Evolutionary conservation across 2,797 vertebrate species (phyloP).

Genomic region (Lagocephalus sceleratus): DNA sequence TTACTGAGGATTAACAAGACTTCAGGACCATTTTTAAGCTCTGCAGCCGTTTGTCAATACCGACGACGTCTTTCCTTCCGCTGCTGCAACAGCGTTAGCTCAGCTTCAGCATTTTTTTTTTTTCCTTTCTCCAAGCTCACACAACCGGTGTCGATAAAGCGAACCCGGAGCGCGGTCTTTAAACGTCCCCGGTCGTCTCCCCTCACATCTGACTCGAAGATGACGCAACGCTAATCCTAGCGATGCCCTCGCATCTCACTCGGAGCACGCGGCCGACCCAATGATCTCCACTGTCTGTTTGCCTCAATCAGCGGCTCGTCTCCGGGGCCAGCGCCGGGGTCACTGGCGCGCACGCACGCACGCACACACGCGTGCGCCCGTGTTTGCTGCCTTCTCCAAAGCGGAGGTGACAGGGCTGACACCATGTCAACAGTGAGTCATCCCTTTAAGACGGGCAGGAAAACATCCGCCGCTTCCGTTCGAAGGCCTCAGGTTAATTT

Average conservation of each 20-base stretch:
- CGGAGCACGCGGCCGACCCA: constrained; percentile 21
- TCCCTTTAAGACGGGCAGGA: constrained; percentile 35
- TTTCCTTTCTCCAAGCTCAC: neutral
- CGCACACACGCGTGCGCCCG: constrained; percentile 22
- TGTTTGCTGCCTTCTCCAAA: constrained; percentile 41
- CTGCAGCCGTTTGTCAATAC: no score
- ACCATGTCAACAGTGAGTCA: constrained; percentile 49
- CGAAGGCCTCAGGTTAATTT: constrained; percentile 32
- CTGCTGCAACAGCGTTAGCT: neutral
- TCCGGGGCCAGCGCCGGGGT: constrained; percentile 28
- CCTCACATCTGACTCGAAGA: constrained; percentile 18
- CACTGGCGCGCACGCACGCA: no score
- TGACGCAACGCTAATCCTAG: constrained; percentile 25
- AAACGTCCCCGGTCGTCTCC: no score
- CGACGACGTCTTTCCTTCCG: neutral
- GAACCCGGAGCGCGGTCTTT: no score
- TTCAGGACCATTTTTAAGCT: no score
- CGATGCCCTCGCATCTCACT: constrained; percentile 25
- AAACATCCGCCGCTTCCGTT: constrained; percentile 47
- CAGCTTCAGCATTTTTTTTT: no score
- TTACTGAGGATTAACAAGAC: no score
- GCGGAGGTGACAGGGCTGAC: constrained; percentile 66
- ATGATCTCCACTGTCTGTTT: constrained; percentile 43
- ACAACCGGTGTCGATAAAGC: no score
- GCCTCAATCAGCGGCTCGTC: constrained; percentile 47